Evolutionary conservation across 2,888 invertebrate species (phyloP).

Genomic region (Trissonchulus sp.): DNA sequence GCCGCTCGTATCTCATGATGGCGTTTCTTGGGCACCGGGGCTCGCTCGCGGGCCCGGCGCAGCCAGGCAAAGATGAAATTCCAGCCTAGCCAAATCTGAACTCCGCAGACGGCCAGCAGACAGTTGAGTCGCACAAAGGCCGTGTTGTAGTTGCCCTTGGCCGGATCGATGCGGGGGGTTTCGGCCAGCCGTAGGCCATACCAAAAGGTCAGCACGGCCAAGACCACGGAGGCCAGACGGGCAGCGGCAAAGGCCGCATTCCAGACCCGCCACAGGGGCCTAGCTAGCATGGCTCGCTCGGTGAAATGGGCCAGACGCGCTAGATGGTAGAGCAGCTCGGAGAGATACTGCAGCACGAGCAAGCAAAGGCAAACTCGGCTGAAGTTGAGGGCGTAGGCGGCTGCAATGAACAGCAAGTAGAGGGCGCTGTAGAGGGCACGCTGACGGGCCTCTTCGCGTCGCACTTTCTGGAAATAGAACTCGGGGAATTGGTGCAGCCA

Average conservation of each 20-base stretch:
- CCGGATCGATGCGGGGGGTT: constrained; percentile 60
- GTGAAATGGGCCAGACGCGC: constrained; percentile 78
- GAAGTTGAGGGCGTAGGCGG: constrained; percentile 84
- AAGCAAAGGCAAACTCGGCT: constrained; percentile 80
- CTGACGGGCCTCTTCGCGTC: constrained; percentile 61
- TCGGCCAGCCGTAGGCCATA: constrained; percentile 69
- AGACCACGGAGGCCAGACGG: constrained; percentile 75
- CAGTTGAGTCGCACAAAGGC: constrained; percentile 64
- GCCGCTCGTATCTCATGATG: too few relatives aligned
- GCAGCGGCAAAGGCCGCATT: constrained; percentile 75
- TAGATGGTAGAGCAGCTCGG: constrained; percentile 77
- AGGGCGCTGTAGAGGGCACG: constrained; percentile 69
- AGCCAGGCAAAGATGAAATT: constrained; percentile 82
- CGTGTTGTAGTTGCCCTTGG: constrained; percentile 66
- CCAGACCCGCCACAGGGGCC: constrained; percentile 61
- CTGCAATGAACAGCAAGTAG: constrained; percentile 71
- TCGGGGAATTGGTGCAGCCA: constrained; percentile 94
- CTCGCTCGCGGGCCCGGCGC: constrained; percentile 64
- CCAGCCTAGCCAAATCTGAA: constrained; percentile 80
- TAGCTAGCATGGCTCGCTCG: constrained; percentile 76
- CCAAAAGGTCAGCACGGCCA: constrained; percentile 87
- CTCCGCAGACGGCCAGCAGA: constrained; percentile 68
- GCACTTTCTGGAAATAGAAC: constrained; percentile 83
- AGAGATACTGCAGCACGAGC: constrained; percentile 78
- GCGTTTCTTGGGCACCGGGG: too few relatives aligned